Conservation (phyloP, 1,140 invertebrate genomes). For the Lerema accius region DNA sequence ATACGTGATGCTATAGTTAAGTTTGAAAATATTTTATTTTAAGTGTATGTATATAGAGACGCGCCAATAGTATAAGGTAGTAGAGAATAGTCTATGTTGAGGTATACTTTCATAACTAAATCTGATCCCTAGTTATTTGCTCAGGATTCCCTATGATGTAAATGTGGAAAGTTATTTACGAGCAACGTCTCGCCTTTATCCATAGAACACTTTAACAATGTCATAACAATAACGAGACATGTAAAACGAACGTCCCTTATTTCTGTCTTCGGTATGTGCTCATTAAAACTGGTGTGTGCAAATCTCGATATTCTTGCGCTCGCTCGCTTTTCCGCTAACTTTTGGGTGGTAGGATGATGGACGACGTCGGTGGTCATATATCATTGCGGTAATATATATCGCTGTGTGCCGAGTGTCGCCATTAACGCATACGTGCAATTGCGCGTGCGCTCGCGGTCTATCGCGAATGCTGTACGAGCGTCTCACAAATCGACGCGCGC, state of each 20-base stretch:
- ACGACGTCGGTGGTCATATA: slow-evolving; percentile 78
- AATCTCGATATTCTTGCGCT: slow-evolving; percentile 61
- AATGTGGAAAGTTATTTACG: slow-evolving; percentile 49
- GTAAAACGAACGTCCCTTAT: slow-evolving; percentile 70
- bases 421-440: slow-evolving; percentile 79
- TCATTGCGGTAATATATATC: slow-evolving; percentile 80
- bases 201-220: slow-evolving; percentile 67
- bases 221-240: slow-evolving; percentile 71
- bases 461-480: slow-evolving; percentile 62
- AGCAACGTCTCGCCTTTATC: slow-evolving; percentile 49
- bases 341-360: slow-evolving; percentile 80
- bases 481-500: slow-evolving; percentile 74
- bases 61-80: too few species aligned
- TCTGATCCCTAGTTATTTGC: too few species aligned
- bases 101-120: too few species aligned
- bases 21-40: too few species aligned
- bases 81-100: too few species aligned
- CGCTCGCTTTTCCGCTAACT: slow-evolving; percentile 72
- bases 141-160: slow-evolving; percentile 1
- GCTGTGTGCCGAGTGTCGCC: slow-evolving; percentile 76
- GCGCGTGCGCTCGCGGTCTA: slow-evolving; percentile 57
- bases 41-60: too few species aligned
- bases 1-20: too few species aligned
- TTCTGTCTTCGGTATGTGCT: slow-evolving; percentile 77
- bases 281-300: slow-evolving; percentile 70